These are phyloP conservation scores for Rhyacophila evoluta DNA, from an alignment of 2,888 invertebrate species.

Conservation along the genomic window DNA sequence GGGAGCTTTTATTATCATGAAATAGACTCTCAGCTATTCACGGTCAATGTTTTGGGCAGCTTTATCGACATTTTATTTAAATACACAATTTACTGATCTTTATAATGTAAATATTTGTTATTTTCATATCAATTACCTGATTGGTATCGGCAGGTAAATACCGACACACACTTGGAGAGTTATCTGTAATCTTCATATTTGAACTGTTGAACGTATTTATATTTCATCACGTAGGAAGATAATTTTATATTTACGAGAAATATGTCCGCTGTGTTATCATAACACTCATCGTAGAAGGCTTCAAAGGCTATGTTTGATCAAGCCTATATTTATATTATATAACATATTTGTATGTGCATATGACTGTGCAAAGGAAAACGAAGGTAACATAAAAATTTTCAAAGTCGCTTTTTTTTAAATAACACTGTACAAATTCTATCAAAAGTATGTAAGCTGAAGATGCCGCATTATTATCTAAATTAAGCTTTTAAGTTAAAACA, in stretches of 20 bases:
- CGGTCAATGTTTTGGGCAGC: background rate
- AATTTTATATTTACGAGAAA: background rate
- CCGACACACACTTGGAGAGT: background rate
- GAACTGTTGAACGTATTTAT: background rate
- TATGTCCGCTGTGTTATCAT: background rate
- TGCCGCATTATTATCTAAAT: too few relatives aligned
- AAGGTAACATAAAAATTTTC: too few relatives aligned
- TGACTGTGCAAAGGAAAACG: too few relatives aligned
- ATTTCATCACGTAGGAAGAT: background rate
- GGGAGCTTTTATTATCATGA: background rate
- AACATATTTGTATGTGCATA: too few relatives aligned
- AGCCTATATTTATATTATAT: too few relatives aligned
- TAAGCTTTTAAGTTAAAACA: too few relatives aligned
- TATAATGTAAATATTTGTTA: conserved; percentile 19
- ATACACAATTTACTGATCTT: background rate
- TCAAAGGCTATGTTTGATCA: background rate
- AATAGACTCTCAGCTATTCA: background rate
- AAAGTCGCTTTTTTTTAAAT: too few relatives aligned
- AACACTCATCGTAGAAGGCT: conserved; percentile 5
- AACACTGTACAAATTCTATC: too few relatives aligned
- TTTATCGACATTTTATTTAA: conserved; percentile 19
- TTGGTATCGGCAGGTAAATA: conserved; percentile 5
- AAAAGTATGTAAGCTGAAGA: too few relatives aligned
- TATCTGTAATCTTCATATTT: background rate
- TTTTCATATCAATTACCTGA: background rate